Percentiles rank a stretch among this genome's conserved stretches.
These are phyloP conservation scores for Eupeodes luniger DNA, from an alignment of 2,888 invertebrate species.

Conservation along the genomic window DNA sequence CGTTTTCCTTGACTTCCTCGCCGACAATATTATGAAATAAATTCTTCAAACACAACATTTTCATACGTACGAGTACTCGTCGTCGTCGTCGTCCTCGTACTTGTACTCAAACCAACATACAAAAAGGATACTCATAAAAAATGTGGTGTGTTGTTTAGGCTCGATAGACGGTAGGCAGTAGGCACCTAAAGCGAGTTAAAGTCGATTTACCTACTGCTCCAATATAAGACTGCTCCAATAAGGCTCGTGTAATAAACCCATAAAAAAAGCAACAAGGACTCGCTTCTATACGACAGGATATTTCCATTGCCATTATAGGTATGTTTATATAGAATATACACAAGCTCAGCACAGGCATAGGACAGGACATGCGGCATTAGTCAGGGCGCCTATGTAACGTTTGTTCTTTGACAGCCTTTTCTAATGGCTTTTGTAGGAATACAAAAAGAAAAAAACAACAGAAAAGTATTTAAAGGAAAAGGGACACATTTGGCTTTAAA, in stretches of 20 bases:
- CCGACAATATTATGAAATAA: conserved; percentile 35
- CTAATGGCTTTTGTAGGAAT: conserved; percentile 47
- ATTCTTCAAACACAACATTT: conserved; percentile 37
- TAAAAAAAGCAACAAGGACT: conserved; percentile 62
- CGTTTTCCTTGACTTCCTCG: not conserved
- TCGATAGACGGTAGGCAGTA: too few relatives aligned
- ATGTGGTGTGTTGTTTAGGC: not conserved
- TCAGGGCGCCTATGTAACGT: conserved; percentile 30
- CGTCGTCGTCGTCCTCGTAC: too few relatives aligned
- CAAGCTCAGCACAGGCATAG: not conserved
- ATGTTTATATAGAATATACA: not conserved
- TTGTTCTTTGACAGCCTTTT: conserved; percentile 58
- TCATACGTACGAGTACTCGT: not conserved
- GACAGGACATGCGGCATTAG: conserved; percentile 24
- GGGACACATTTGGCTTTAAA: conserved; percentile 52
- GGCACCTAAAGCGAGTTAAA: not conserved
- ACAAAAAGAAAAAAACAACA: conserved; percentile 10
- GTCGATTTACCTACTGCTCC: conserved; percentile 32
- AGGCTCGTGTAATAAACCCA: conserved; percentile 52
- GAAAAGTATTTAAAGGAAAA: conserved; percentile 24
- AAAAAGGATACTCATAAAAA: not conserved
- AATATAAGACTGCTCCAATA: not conserved
- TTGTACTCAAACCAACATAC: too few relatives aligned
- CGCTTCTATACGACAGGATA: conserved; percentile 31
- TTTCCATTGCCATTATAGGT: conserved; percentile 39